Conservation (phyloP, 2,888 invertebrate species). For the Timandra comae region DNA sequence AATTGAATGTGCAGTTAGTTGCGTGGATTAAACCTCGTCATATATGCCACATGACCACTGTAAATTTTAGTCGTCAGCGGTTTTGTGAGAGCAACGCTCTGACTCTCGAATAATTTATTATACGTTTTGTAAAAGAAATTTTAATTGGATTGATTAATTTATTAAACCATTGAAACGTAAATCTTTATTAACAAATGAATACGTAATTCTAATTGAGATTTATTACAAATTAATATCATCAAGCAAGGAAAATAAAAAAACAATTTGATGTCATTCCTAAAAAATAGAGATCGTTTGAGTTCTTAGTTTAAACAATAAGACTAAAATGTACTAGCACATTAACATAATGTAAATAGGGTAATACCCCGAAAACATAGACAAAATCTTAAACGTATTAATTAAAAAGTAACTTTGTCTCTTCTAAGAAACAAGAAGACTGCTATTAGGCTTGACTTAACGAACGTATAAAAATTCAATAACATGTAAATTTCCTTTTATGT, state of each 20-base stretch:
- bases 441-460: slow-evolving; percentile 53
- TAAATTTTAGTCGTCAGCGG: slow-evolving; percentile 25
- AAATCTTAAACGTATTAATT: slow-evolving; percentile 15
- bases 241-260: no score
- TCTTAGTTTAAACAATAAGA: no score
- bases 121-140: slow-evolving; percentile 5
- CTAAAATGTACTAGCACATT: no score
- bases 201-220: no score
- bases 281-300: no score
- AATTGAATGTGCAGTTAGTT: slow-evolving; percentile 70
- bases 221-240: no score
- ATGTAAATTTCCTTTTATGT: slow-evolving; percentile 66
- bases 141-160: slow-evolving; percentile 3
- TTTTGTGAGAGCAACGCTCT: slow-evolving; percentile 14
- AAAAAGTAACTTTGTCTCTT: slow-evolving; percentile 14
- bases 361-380: no score
- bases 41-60: slow-evolving; percentile 27
- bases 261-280: no score
- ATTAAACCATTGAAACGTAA: no score
- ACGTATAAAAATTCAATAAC: slow-evolving; percentile 74
- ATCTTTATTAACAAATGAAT: no score
- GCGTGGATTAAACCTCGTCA: slow-evolving; percentile 48
- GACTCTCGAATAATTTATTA: slow-evolving; percentile 1
- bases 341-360: no score
- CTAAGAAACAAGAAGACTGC: slow-evolving; percentile 12